Conservation (phyloP, 2,797 vertebrate genomes). For the Sebastes paucispinis region DNA sequence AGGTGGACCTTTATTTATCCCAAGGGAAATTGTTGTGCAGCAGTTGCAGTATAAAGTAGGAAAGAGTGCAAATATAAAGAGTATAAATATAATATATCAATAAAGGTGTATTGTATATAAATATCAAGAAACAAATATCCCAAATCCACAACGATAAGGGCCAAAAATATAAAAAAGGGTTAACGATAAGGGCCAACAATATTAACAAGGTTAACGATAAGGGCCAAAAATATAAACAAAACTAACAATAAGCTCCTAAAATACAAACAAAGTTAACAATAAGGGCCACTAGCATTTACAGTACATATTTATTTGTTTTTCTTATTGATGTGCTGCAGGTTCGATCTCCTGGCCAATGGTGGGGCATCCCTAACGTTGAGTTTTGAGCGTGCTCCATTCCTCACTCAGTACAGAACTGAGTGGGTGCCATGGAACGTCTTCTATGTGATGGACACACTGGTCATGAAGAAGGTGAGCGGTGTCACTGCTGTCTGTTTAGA, state of each 20-base stretch:
- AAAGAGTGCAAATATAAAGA: not conserved
- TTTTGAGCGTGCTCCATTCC: constrained; percentile 94
- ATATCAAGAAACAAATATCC: not conserved
- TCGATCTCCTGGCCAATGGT: constrained; percentile 94
- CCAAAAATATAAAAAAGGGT: not conserved
- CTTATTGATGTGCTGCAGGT: constrained; percentile 79
- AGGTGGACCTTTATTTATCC: not conserved
- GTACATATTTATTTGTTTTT: not conserved
- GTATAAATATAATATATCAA: not conserved
- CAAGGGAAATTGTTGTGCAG: not conserved
- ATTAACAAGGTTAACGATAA: not conserved
- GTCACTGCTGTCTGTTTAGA: not conserved
- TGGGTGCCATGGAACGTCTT: constrained; percentile 99
- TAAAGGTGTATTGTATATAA: not conserved
- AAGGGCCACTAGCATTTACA: not conserved
- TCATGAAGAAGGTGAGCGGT: constrained; percentile 90
- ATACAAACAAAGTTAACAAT: too few species aligned
- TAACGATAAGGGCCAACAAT: not conserved
- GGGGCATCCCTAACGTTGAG: constrained; percentile 95
- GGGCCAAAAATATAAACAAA: not conserved
- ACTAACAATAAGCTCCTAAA: not conserved
- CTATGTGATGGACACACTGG: constrained; percentile 96
- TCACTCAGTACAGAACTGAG: constrained; percentile 94
- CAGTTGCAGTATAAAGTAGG: not conserved
- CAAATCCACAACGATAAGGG: not conserved